A percentile compares a stretch with the other conserved stretches of the same genome.
Conservation (phyloP, 2,113 vertebrate species). For the Cochlearius cochlearius region DNA sequence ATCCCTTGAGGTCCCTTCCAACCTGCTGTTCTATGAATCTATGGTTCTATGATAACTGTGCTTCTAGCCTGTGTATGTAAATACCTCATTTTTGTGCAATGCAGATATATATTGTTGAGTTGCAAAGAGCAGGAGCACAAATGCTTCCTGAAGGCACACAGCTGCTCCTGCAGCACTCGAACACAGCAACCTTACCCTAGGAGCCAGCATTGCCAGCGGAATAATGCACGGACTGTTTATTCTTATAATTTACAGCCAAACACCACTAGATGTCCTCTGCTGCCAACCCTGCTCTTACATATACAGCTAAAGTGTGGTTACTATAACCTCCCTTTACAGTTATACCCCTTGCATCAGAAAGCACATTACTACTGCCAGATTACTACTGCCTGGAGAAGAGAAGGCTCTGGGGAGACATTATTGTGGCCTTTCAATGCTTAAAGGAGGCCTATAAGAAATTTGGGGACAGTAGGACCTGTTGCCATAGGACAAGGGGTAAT, state of each 20-base stretch:
- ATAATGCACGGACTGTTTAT: not conserved
- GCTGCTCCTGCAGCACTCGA: not conserved
- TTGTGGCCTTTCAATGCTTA: not conserved
- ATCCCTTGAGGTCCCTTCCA: too few relatives aligned
- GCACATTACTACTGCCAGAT: not conserved
- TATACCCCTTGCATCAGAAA: not conserved
- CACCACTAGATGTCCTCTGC: conserved; percentile 54
- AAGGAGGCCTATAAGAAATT: not conserved
- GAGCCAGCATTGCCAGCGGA: not conserved
- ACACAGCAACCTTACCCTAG: not conserved
- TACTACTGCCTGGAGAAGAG: not conserved
- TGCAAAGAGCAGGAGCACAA: not conserved
- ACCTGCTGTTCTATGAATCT: too few relatives aligned
- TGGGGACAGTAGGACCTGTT: not conserved
- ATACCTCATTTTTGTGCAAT: not conserved
- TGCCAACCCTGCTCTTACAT: not conserved
- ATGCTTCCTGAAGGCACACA: not conserved
- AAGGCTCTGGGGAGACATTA: not conserved
- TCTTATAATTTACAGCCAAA: not conserved
- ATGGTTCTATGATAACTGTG: not conserved
- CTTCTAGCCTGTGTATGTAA: not conserved
- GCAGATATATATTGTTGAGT: not conserved
- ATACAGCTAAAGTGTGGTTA: rapidly evolving
- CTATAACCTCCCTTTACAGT: not conserved
- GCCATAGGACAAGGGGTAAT: not conserved